Evolutionary conservation across 2,113 vertebrate species (phyloP), one percentile per base, ranked within the genome.

Genomic region (Poecilia latipinna): DNA sequence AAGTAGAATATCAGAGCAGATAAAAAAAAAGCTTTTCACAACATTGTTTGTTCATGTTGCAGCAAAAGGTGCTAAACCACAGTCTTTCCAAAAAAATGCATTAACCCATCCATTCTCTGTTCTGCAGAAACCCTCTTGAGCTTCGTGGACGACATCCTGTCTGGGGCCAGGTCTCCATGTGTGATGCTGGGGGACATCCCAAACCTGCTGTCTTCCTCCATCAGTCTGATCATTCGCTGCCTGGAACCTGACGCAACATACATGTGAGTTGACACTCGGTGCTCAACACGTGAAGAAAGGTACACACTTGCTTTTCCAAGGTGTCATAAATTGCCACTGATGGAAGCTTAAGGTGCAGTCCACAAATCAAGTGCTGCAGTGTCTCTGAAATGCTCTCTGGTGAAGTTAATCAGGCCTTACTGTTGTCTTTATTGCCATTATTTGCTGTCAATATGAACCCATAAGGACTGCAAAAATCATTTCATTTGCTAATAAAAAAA

Each of bases 61-160:
- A 3, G 51, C 2, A n/a, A 57, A 57, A 57, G 24, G 51, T 57
- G 51, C 29, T 31, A 62, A 62, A 62, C 13, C 61, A 33, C 61
- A 63, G 29, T 28, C 26, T 4, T 28, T 44, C 37, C 2, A 15
- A 26, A 12, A 29, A 29, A 11, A 26, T 26, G 13, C 28, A 8
- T 22, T 35, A 33, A 10, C n/a, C 44, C 17, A 32, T 12, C 82
- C 22, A 67, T 70, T 78, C 8, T 64, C n/a, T 78, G 7, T 79
- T 31, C 37, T 35, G 12, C 92, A 99, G 98, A 99, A 94, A 97
- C 96, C 0, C 94, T 99, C 82, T 86, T 99, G 93, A 99, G 98
- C 89, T 99, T 99, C 0, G 96, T 98, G 81, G 98, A 99, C 1
- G 98, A 99, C 90, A 97, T 99, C 86, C 93, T 98, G 90, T 99